Percentiles rank a stretch among this genome's conserved stretches.
These are phyloP conservation scores for Asbolus verrucosus DNA, from an alignment of 1,140 invertebrate species.

Conservation along the genomic window DNA sequence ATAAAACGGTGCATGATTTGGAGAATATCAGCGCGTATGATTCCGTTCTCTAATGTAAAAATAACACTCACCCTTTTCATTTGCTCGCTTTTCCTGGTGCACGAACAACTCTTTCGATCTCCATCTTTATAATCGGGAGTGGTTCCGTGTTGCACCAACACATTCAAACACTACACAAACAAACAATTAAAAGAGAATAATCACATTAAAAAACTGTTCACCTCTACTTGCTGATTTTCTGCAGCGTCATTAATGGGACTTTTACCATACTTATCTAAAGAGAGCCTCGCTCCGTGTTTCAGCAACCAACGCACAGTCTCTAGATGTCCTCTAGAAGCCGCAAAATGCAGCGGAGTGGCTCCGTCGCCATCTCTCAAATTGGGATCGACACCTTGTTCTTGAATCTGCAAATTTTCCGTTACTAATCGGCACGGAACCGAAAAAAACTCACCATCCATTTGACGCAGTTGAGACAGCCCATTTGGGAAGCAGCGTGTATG, in stretches of 20 bases:
- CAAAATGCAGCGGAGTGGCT: conserved; percentile 83
- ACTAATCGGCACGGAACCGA: neutral
- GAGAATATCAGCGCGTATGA: no score
- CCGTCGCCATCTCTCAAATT: conserved; percentile 88
- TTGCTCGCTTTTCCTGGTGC: conserved; percentile 56
- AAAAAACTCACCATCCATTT: conserved; percentile 84
- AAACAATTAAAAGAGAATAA: no score
- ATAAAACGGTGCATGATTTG: no score
- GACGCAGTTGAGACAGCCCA: conserved; percentile 86
- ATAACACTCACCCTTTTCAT: conserved; percentile 58
- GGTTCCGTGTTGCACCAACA: conserved; percentile 81
- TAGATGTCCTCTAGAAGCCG: conserved; percentile 84
- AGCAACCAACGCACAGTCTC: conserved; percentile 86
- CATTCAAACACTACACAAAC: conserved; percentile 74
- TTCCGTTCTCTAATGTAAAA: no score
- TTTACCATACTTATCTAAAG: conserved; percentile 86
- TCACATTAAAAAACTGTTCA: no score
- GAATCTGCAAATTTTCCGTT: conserved; percentile 70
- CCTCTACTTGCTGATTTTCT: conserved; percentile 89
- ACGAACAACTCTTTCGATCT: conserved; percentile 53
- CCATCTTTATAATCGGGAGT: conserved; percentile 70
- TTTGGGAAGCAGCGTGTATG: conserved; percentile 88
- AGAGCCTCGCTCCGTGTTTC: conserved; percentile 80
- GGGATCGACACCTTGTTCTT: conserved; percentile 83
- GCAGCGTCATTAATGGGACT: conserved; percentile 90